These are phyloP conservation scores for Gadopsis bispinosus DNA, from an alignment of 2,797 vertebrate species.

Conservation along the genomic window DNA sequence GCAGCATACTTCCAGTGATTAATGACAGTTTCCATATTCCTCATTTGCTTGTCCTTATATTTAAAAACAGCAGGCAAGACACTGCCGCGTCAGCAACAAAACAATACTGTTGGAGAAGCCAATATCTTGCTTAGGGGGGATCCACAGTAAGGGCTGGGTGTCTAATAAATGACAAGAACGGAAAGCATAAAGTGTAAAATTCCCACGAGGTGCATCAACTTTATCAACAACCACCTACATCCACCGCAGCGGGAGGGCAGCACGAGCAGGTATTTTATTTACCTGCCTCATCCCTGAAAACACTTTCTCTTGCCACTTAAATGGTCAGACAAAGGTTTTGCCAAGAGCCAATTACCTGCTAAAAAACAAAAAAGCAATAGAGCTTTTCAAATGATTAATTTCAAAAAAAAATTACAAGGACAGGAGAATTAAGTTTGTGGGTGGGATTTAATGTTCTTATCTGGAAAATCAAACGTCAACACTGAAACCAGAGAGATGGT, in stretches of 20 bases:
- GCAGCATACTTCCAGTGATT: not conserved
- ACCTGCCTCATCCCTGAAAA: not conserved
- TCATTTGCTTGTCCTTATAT: not conserved
- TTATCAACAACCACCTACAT: not conserved
- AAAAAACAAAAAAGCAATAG: not conserved
- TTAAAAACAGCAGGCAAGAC: constrained; percentile 20
- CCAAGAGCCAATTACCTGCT: too few relatives aligned
- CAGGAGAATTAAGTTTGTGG: not conserved
- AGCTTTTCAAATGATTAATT: not conserved
- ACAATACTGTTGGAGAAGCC: not conserved
- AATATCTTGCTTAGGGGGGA: not conserved
- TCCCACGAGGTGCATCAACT: not conserved
- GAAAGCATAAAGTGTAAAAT: not conserved
- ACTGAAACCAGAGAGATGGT: not conserved
- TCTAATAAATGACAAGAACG: not conserved
- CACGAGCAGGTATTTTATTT: not conserved
- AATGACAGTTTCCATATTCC: not conserved
- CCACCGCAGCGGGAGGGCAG: not conserved
- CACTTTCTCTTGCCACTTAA: too few relatives aligned
- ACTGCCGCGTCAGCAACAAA: constrained; percentile 8
- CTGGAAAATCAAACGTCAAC: constrained; percentile 4
- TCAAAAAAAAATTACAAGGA: not conserved
- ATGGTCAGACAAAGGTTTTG: not conserved
- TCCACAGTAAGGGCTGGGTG: not conserved
- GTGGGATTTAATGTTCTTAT: not conserved